Evolutionary conservation across 2,888 invertebrate species (phyloP).

Genomic region (Campaea margaritaria): DNA sequence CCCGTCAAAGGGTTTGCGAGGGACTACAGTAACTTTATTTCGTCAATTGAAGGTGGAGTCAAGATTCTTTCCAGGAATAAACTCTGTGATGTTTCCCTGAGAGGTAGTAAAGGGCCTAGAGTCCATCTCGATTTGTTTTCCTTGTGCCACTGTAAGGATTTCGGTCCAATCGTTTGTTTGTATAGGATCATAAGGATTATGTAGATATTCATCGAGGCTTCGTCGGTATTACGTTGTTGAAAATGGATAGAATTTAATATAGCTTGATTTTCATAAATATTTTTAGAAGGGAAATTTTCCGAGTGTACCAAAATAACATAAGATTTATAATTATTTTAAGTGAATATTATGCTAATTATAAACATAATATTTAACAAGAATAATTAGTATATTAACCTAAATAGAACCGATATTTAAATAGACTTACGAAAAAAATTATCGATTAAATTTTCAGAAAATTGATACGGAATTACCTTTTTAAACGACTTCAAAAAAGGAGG

Average conservation of each 20-base stretch:
- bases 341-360: too few relatives aligned
- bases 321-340: too few relatives aligned
- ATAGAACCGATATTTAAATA: too few relatives aligned
- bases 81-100: constrained; percentile 11
- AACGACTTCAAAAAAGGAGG: too few relatives aligned
- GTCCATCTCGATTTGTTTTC: constrained; percentile 48
- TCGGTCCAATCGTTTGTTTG: constrained; percentile 45
- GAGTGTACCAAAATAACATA: background rate
- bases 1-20: background rate
- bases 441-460: too few relatives aligned
- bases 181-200: constrained; percentile 51
- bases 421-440: too few relatives aligned
- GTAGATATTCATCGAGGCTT: constrained; percentile 32
- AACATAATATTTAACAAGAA: too few relatives aligned
- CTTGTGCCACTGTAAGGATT: constrained; percentile 37
- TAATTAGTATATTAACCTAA: too few relatives aligned
- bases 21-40: constrained; percentile 2
- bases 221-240: constrained; percentile 32
- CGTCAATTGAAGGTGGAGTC: constrained; percentile 12
- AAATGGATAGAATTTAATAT: constrained; percentile 25
- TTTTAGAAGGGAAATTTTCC: constrained; percentile 6
- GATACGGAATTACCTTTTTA: too few relatives aligned
- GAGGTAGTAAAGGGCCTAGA: constrained; percentile 27
- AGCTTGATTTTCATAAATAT: constrained; percentile 11
- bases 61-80: background rate